Percentiles rank a stretch among this genome's conserved stretches.
Evolutionary conservation across 2,888 invertebrate genomes (phyloP).

Genomic region (Epiblema foenella): DNA sequence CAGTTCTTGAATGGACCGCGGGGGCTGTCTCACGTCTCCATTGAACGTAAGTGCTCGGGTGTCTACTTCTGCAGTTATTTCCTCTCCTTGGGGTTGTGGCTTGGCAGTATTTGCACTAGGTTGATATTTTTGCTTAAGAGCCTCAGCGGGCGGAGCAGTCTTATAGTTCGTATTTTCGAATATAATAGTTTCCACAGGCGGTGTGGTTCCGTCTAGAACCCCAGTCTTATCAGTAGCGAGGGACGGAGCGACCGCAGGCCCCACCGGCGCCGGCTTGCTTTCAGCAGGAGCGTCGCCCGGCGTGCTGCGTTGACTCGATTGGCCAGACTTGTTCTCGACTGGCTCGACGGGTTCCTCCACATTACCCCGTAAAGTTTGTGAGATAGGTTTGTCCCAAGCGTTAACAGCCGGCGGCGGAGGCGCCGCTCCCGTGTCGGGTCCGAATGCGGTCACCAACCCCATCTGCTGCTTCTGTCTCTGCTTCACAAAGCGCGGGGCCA

Average conservation of each 20-base stretch:
- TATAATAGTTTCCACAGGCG: conserved; percentile 94
- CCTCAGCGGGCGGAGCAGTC: conserved; percentile 88
- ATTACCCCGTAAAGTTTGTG: conserved; percentile 86
- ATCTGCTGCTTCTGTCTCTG: conserved; percentile 86
- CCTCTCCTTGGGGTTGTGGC: conserved; percentile 72
- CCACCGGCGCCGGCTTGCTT: conserved; percentile 61
- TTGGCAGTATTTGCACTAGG: conserved; percentile 73
- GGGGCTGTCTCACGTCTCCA: conserved; percentile 75
- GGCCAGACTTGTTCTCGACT: conserved; percentile 70
- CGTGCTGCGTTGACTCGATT: conserved; percentile 77
- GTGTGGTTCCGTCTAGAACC: conserved; percentile 89
- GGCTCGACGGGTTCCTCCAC: conserved; percentile 71
- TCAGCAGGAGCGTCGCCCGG: conserved; percentile 72
- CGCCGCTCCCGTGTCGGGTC: conserved; percentile 83
- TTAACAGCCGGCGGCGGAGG: conserved; percentile 90
- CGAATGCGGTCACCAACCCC: conserved; percentile 72
- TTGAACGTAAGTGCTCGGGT: conserved; percentile 69
- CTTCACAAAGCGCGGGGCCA: conserved; percentile 92
- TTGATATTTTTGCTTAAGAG: conserved; percentile 87
- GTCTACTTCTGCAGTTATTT: conserved; percentile 82
- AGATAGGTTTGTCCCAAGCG: conserved; percentile 95
- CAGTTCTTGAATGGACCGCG: conserved; percentile 77
- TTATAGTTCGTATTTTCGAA: conserved; percentile 97
- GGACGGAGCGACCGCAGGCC: conserved; percentile 51
- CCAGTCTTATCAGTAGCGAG: conserved; percentile 80